These are phyloP conservation scores for Hemibagrus guttatus DNA, from an alignment of 2,797 vertebrate species.

Conservation along the genomic window DNA sequence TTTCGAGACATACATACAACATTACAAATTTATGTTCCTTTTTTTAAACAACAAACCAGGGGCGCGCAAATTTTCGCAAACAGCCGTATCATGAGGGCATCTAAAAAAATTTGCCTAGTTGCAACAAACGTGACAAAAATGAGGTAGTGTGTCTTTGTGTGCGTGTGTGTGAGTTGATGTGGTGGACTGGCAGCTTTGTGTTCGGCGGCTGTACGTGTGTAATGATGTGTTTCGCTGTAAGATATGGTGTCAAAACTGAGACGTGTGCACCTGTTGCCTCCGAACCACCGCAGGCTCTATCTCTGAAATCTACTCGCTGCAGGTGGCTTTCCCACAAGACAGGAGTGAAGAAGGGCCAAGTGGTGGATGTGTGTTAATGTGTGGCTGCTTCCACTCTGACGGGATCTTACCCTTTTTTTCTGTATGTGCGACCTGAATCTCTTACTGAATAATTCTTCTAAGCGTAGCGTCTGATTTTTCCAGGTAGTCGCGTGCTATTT, in stretches of 20 bases:
- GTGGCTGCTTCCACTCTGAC: conserved; percentile 47
- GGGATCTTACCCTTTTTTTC: conserved; percentile 41
- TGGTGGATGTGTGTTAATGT: conserved; percentile 40
- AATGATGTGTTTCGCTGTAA: conserved; percentile 18
- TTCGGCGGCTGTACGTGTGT: background rate
- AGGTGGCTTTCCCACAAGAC: conserved; percentile 60
- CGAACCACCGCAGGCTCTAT: conserved; percentile 67
- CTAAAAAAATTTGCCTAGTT: background rate
- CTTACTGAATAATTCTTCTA: conserved; percentile 25
- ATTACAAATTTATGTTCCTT: background rate
- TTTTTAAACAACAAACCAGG: background rate
- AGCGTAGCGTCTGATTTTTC: conserved; percentile 15
- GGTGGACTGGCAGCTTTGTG: conserved; percentile 45
- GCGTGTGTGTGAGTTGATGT: conserved; percentile 39
- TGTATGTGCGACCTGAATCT: background rate
- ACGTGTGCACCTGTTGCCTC: conserved; percentile 67
- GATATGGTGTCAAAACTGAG: conserved; percentile 27
- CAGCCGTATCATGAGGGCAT: background rate
- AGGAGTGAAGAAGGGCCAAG: conserved; percentile 31
- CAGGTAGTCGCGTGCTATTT: conserved; percentile 4
- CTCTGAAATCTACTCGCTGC: conserved; percentile 58
- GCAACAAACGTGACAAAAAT: background rate
- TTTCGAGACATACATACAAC: background rate
- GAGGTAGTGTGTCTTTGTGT: conserved; percentile 12
- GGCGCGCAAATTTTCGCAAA: background rate